Evolutionary conservation across 2,113 vertebrate species (phyloP).

Genomic region (Malurus elegans): DNA sequence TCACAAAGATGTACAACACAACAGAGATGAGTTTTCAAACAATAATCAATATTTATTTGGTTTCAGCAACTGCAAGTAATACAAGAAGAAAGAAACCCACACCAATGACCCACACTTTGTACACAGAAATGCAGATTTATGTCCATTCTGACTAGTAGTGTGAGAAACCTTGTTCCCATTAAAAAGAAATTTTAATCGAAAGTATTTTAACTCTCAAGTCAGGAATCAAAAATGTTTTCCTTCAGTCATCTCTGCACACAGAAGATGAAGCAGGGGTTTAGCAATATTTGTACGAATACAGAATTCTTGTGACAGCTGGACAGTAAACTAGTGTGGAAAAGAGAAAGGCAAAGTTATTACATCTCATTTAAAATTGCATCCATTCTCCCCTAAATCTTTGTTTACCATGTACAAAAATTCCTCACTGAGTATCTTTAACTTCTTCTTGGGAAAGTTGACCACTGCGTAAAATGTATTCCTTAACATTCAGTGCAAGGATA

Average conservation of each 20-base stretch:
- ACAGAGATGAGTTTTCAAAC: not conserved
- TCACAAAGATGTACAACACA: not conserved
- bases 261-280: not conserved
- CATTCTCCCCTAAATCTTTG: not conserved
- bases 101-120: not conserved
- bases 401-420: not conserved
- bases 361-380: not conserved
- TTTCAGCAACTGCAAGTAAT: not conserved
- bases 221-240: not conserved
- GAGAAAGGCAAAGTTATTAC: not conserved
- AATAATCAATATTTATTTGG: conserved; percentile 5
- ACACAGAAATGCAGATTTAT: rapidly evolving
- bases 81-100: not conserved
- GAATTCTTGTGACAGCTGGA: not conserved
- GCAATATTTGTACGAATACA: not conserved
- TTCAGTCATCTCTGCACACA: not conserved
- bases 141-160: not conserved
- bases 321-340: not conserved
- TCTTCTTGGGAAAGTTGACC: not conserved
- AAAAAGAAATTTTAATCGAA: not conserved
- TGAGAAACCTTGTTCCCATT: not conserved
- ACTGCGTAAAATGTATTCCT: not conserved
- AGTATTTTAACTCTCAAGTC: not conserved
- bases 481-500: not conserved
- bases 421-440: not conserved